Evolutionary conservation across 1,140 invertebrate genomes (phyloP).

Genomic region (Mactra quadrangularis): DNA sequence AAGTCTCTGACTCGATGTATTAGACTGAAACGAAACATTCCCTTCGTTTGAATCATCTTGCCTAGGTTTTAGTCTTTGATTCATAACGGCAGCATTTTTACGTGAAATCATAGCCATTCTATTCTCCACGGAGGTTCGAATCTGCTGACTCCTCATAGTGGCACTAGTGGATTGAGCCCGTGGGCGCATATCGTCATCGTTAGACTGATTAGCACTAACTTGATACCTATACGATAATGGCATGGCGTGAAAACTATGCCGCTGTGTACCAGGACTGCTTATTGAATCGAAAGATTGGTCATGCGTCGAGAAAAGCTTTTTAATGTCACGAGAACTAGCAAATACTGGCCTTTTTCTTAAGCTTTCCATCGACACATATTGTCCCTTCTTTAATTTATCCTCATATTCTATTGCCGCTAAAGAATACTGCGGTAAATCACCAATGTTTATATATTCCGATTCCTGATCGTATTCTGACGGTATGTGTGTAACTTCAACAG

Average conservation of each 20-base stretch:
- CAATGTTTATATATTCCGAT: conserved; percentile 54
- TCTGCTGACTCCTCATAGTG: conserved; percentile 37
- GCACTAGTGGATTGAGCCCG: conserved; percentile 56
- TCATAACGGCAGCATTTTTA: conserved; percentile 48
- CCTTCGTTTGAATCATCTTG: neutral
- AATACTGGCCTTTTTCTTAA: conserved; percentile 70
- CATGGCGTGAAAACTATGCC: conserved; percentile 77
- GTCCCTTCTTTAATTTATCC: conserved; percentile 63
- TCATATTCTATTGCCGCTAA: conserved; percentile 57
- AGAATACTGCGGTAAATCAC: conserved; percentile 58
- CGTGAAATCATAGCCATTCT: conserved; percentile 53
- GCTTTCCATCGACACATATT: conserved; percentile 67
- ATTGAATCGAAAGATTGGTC: conserved; percentile 67
- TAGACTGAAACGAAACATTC: conserved; percentile 11
- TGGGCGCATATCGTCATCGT: conserved; percentile 39
- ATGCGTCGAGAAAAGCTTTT: conserved; percentile 71
- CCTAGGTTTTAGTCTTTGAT: neutral
- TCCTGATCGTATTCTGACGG: conserved; percentile 48
- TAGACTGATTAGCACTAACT: conserved; percentile 9
- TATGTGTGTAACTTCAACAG: conserved; percentile 51
- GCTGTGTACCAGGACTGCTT: conserved; percentile 65
- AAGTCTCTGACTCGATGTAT: conserved; percentile 14
- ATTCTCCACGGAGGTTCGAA: conserved; percentile 38
- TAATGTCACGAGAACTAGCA: conserved; percentile 74
- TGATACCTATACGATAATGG: conserved; percentile 58